A percentile compares a stretch with the other conserved stretches of the same genome.
Evolutionary conservation across 2,888 invertebrate genomes (phyloP).

Genomic region (Amphiduros pacificus): DNA sequence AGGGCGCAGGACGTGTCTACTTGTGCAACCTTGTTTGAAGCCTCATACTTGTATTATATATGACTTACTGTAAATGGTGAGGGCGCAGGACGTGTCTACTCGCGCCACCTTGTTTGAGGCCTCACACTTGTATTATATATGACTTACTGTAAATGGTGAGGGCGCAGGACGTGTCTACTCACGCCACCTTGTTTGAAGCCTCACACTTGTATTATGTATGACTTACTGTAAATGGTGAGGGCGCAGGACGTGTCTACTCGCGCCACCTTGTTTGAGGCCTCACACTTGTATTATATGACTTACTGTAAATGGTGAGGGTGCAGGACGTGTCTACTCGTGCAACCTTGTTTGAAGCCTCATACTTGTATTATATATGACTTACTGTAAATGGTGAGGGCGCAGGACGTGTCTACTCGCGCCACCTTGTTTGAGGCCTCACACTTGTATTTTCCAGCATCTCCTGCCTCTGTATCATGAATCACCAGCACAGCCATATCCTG

Average conservation of each 20-base stretch:
- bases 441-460: constrained; percentile 50
- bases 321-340: constrained; percentile 53
- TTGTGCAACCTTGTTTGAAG: no score
- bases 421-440: constrained; percentile 53
- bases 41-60: no score
- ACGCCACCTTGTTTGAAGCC: no score
- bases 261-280: constrained; percentile 53
- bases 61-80: constrained; percentile 55
- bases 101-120: constrained; percentile 52
- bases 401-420: constrained; percentile 52
- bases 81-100: constrained; percentile 47
- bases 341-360: constrained; percentile 52
- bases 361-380: constrained; percentile 51
- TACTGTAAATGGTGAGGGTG: constrained; percentile 50
- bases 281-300: constrained; percentile 54
- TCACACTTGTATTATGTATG: no score
- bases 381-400: constrained; percentile 51
- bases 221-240: constrained; percentile 53
- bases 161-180: no score
- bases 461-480: constrained; percentile 63
- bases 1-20: no score
- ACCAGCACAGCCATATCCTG: constrained; percentile 62
- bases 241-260: constrained; percentile 49
- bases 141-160: constrained; percentile 54
- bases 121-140: constrained; percentile 52